Evolutionary conservation across 2,888 invertebrate species (phyloP), one percentile per base, ranked within the genome.

Genomic region (Pollenia angustigena): DNA sequence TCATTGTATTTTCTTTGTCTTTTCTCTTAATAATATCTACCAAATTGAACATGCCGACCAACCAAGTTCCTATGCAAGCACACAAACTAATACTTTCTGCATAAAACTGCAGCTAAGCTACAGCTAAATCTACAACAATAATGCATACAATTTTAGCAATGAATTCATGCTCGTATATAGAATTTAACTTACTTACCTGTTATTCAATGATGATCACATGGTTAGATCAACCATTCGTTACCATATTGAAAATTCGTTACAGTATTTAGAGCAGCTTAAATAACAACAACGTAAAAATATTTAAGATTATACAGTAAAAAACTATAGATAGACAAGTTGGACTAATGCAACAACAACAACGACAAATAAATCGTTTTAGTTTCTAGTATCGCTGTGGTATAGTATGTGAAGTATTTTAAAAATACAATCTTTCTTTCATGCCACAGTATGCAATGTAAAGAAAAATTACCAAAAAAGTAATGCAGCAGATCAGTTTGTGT

Each of bases 181-280:
- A 82, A 79, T 79, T 84, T 44, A 71, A 72, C 64, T 86, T 86
- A 75, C 46, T 62, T 86, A 82, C 79, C 85, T 86, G 82, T 86
- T 75, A 82, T 82, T 80, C 79, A 75, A 64, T 82, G 85, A 71
- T 84, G 79, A 84, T 81, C 86, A 84, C 44, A 83, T 80, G 76
- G 71, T 56, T 72, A 87, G 82, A 76, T 76, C 14, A 69, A 75
- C 64, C 72, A 88, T 88, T 88, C 87, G 88, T 87, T 87, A 85
- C 88, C 87, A 88, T 88, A 85, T 88, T 88, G 88, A 83, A 80
- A 88, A 88, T 88, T 88, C 84, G 88, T 87, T 88, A 81, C 87
- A 87, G 85, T 85, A 88, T 85, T 85, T 87, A 87, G 83, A 86
- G 83, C 86, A 86, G 66, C 72, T 85, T 82, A 79, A 82, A 74